Evolutionary conservation across 2,113 vertebrate genomes (phyloP), one percentile per base, ranked within the genome.

Genomic region (Serinus canaria): DNA sequence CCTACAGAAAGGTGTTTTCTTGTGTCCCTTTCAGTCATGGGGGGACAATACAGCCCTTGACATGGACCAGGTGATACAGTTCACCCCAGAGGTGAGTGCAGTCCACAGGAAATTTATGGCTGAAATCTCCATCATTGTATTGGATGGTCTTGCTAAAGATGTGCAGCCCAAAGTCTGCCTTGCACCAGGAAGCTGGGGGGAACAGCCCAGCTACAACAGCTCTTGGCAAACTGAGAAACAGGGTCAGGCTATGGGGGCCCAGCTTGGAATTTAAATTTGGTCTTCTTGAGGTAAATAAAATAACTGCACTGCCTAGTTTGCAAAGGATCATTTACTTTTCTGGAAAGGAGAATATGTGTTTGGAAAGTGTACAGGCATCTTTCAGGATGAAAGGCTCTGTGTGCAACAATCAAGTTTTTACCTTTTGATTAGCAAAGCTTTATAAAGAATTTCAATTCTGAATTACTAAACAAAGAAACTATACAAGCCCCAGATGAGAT

Each of bases 371-470:
- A 90, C 93, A 87, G 82, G 50, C 91, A 74, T 87, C 84, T 79
- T 85, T 92, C 70, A 62, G 49, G 91, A 90, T 83, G 83, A 85
- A 96, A 87, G 70, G 78, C 67, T 94, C 78, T 4, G 10, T 82
- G 59, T 85, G 55, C 84, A 83, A 82, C 91, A 72, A 85, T 91
- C 58, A 87, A 90, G 78, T 59, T 91, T 91, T 94, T 95, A 92
- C 87, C 82, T 95, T 96, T 96, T 96, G 93, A 97, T 96, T 97
- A 97, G 90, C 63, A 91, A 90, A 91, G 81, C 75, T 94, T 95
- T 87, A 92, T 87, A 73, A 97, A 97, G 93, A 94, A 91, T 96
- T 96, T 94, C 91, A 95, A 89, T 96, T 95, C 87, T 68, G 77
- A 87, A 89, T 83, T 83, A 41, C 95, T 87, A 91, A 95, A 97